Conservation (phyloP, 1,140 invertebrate species). For the Trichomalopsis sarcophagae region DNA sequence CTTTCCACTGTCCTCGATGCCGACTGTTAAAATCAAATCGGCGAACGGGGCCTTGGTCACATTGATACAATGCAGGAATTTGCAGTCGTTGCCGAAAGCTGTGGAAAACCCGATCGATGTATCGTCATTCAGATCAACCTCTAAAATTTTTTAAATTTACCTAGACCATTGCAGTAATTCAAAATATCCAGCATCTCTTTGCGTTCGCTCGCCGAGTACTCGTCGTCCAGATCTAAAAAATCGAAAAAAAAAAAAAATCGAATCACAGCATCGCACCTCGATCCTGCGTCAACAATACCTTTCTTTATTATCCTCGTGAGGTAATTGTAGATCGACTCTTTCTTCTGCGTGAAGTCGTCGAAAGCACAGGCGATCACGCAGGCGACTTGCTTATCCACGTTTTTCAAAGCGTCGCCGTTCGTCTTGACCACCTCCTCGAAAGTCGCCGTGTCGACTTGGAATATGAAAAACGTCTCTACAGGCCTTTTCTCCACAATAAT, state of each 20-base stretch:
- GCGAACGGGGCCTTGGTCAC: not conserved
- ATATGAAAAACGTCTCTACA: not conserved
- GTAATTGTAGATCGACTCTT: not conserved
- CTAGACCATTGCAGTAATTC: not conserved
- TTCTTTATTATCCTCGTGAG: not conserved
- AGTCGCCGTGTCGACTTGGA: not conserved
- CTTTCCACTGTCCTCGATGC: not conserved
- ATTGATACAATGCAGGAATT: not conserved
- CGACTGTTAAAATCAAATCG: not conserved
- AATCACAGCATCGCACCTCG: not conserved
- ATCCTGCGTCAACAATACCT: not conserved
- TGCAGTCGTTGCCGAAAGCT: not conserved
- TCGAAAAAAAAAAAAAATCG: not conserved
- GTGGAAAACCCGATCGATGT: not conserved
- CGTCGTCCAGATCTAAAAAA: not conserved
- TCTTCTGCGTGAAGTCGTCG: not conserved
- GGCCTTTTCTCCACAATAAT: too few relatives aligned
- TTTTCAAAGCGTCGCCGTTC: not conserved
- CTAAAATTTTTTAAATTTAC: not conserved
- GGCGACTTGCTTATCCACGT: not conserved
- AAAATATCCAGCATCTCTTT: not conserved
- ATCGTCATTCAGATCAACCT: not conserved
- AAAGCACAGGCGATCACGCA: not conserved
- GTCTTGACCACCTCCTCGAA: not conserved
- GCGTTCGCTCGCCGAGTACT: not conserved